Evolutionary conservation across 2,113 vertebrate genomes (phyloP).

Genomic region (Hoplias malabaricus): DNA sequence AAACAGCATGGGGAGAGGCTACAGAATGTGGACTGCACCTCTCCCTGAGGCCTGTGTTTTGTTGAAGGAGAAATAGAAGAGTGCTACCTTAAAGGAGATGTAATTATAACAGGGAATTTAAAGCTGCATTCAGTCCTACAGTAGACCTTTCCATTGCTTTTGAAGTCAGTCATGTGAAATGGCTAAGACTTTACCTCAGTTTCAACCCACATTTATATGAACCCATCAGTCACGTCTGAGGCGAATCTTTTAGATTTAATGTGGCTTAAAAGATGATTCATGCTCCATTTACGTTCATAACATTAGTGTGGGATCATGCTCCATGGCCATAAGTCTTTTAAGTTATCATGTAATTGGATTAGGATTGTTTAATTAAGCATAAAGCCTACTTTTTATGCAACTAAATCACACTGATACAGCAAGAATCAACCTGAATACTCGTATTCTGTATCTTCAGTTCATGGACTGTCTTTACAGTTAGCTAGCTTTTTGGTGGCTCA

Average conservation of each 20-base stretch:
- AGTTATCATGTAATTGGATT: slow-evolving; percentile 30
- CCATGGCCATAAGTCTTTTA: background rate
- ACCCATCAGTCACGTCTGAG: background rate
- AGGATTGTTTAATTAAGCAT: slow-evolving; percentile 27
- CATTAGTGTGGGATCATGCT: background rate
- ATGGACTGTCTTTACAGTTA: too few relatives aligned
- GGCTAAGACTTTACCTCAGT: background rate
- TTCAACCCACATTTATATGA: background rate
- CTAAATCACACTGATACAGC: slow-evolving; percentile 18
- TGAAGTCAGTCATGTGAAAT: background rate
- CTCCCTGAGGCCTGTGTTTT: background rate
- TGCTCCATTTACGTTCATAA: background rate
- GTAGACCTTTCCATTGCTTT: background rate
- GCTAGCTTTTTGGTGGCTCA: too few relatives aligned
- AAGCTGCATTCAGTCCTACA: background rate
- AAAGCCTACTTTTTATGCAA: background rate
- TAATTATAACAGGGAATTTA: background rate
- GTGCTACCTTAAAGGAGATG: background rate
- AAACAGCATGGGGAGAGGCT: background rate
- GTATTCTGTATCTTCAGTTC: background rate
- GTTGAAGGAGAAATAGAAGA: background rate
- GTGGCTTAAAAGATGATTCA: slow-evolving; percentile 23
- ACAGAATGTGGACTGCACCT: background rate
- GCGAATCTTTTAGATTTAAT: background rate
- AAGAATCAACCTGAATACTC: slow-evolving; percentile 25